Base-by-base conservation (phyloP, 2,888 invertebrate genomes). In the Leptogaster cylindrica region DNA sequence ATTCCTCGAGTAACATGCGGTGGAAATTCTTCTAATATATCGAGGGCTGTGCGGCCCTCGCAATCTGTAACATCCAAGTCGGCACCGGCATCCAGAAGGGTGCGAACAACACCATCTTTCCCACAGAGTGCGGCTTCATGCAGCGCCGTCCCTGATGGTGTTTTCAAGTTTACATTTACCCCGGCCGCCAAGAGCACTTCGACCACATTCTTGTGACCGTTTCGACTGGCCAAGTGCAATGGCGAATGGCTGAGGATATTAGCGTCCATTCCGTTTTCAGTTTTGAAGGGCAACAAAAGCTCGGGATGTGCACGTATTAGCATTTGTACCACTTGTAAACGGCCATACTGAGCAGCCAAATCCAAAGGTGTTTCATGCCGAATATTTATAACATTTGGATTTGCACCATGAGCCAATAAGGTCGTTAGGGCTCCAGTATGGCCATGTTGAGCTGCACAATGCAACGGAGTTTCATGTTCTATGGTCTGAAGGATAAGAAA, bases 51-150 rank as follows among this genome's bases (percentile, higher is more conserved):
- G 77, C 90, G 89, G 67, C 90, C 89, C 71, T 89, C 86, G 6
- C 87, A 85, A 78, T 97, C 93, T 20, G 88, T 86, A 46, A 92
- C 89, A 70, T 87, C 86, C 41, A 93, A 83, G 78, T 95, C 92
- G 16, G 92, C 92, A 1, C 93, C 94, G 73, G 88, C 86, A 70
- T 90, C 89, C 12, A 97, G 83, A 31, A 96, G 84, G 0, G 91
- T 86, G 64, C 90, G 85, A 18, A 94, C 95, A 14, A 95, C 94
- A 68, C 92, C 90, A 72, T 91, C 89, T 80, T 95, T 95, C 14
- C 95, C 95, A 79, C 90, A 95, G 20, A 94, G 85, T 0, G 95
- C 95, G 0, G 97, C 96, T 78, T 96, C 95, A 83, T 97, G 97
- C 70, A 97, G 84, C 0, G 96, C 93, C 4, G 94, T 94, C 0